phyloP scores from a whole-genome alignment of 2,888 invertebrate genomes.

The Pilophorus perplexus region DNA sequence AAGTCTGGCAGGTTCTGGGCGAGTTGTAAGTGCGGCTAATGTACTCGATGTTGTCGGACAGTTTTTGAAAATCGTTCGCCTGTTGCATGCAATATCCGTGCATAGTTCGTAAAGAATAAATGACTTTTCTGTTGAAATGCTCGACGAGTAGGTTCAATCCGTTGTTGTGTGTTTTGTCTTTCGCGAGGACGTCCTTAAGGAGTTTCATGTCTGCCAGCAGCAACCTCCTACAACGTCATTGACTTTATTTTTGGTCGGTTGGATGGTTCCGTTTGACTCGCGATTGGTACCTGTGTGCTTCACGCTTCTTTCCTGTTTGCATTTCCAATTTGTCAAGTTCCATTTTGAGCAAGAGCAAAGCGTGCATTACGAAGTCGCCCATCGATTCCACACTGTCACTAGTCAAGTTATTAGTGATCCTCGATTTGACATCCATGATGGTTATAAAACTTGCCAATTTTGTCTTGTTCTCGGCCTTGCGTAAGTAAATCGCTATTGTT shows the following conservation, averaged over 20 bases:
- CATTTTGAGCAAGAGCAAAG: constrained; percentile 15
- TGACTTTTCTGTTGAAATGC: constrained; percentile 27
- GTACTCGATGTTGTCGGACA: not conserved
- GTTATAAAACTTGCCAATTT: too few species aligned
- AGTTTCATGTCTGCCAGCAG: not conserved
- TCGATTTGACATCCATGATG: not conserved
- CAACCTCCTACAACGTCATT: constrained; percentile 18
- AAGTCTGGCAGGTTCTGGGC: not conserved
- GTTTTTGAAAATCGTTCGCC: not conserved
- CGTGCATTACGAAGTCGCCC: not conserved
- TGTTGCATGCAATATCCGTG: constrained; percentile 2
- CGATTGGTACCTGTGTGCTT: constrained; percentile 30
- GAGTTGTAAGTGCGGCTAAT: not conserved
- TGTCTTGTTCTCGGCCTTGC: too few species aligned
- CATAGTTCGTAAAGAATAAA: constrained; percentile 4
- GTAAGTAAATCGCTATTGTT: too few species aligned
- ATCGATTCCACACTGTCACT: not conserved
- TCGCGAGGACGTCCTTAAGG: not conserved
- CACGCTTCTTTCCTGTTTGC: not conserved
- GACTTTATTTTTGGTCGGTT: too few species aligned
- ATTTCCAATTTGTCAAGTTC: constrained; percentile 15
- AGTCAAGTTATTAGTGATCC: too few species aligned
- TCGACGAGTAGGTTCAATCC: constrained; percentile 9
- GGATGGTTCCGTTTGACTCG: too few species aligned
- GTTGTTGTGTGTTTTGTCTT: constrained; percentile 17